Evolutionary conservation across 2,113 vertebrate genomes (phyloP), one percentile per base, ranked within the genome.

Genomic region (Buteo buteo): DNA sequence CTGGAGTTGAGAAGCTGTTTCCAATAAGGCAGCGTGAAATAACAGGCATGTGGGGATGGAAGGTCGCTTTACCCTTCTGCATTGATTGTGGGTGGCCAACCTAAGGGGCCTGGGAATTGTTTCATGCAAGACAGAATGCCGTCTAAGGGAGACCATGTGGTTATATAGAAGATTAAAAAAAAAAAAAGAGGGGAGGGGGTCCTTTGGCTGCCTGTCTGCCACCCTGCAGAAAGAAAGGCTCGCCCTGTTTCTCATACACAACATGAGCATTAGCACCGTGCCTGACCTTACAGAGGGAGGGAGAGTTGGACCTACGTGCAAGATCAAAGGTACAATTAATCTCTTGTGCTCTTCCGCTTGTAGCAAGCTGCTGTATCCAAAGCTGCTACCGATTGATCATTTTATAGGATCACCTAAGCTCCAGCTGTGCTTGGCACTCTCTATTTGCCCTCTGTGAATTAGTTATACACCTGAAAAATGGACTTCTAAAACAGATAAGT

Each of bases 11-110:
- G 91, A 87, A 94, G 93, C 94, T 96, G 95, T 96, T 96, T 96
- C 91, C 88, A 94, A 92, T 97, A 95, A 95, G 88, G 87, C 91
- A 91, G 88, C 54, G 3, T 96, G 95, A 96, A 96, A 82, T 81
- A 92, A 81, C 47, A 95, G 93, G 83, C 93, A 93, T 94, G 92
- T 93, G 74, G 88, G 88, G 94, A 86, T 89, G 86, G 86, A 91
- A 96, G 91, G 94, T 95, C 28, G 3, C 94, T 84, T 44, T 94
- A 44, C 55, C 83, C 92, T 91, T 64, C 83, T 96, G 93, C 70
- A 32, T 8, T 94, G 96, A 71, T 78, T 55, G 91, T 96, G 91
- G 94, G 94, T 97, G 97, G 97, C 94, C 95, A 16, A 94, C 47
- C 59, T 52, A 3, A 84, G 94, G 81, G 65, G 80, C 77, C 91